Base-by-base conservation (phyloP, 2,888 invertebrate genomes). In the Glyphotaelius pellucidus region DNA sequence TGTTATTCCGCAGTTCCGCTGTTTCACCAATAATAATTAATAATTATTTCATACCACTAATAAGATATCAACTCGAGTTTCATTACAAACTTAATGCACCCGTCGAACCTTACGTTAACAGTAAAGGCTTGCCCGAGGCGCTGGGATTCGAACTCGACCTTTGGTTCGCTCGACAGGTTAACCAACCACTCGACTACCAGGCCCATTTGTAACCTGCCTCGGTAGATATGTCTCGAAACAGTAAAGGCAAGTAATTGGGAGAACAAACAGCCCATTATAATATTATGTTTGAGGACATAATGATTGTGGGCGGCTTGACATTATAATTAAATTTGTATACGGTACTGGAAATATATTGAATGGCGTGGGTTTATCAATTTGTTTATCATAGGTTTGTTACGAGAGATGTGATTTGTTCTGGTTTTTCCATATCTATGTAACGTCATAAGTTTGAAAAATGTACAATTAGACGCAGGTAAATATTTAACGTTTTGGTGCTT, bases 71-170 rank as follows among this genome's bases (percentile, higher is more conserved):
- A 67, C 67, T 67, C 25, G 5, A n/a, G 7, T 67, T 67, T 67
- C 67, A 67, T 67, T 15, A 81, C 7, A 81, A 32, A 81, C 32
- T 32, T 14, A 81, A 81, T 31, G 32, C 81, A 81, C 30, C 81
- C 81, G 30, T 81, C 31, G 19, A 81, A 81, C 31, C 15, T 81
- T 81, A 81, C 14, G 32, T 81, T 81, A 32, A 32, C 30, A 81
- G 30, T 31, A 31, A 32, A 81, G 81, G 31, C 30, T 32, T 15
- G 81, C 81, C 81, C 5, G 19, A 19, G 81, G 81, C 38, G 38
- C 85, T 38, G 42, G 85, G 85, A 38, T 85, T 38, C 85, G 42
- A 85, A 85, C 38, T n/a, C 25, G 85, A 85, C 85, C 85, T 85
- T 85, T 85, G 35, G n/a, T 31, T 12, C 85, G 2, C 32, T 38